These are phyloP conservation scores for Eupithecia insigniata DNA, from an alignment of 2,888 invertebrate genomes.

Conservation along the genomic window DNA sequence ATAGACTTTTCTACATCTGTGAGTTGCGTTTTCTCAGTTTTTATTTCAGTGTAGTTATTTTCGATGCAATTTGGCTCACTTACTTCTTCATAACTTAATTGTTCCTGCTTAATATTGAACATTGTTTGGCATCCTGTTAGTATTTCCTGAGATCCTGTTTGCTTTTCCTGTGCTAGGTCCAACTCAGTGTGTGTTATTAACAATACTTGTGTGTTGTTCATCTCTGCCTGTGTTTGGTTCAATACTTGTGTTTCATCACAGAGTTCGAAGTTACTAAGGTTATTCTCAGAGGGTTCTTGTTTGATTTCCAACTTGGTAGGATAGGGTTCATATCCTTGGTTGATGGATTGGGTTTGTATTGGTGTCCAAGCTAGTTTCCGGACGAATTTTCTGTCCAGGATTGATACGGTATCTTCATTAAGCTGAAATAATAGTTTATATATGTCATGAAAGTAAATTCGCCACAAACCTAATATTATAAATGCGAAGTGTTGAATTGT, in stretches of 20 bases:
- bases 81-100: not conserved
- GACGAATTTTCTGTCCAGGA: not conserved
- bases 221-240: not conserved
- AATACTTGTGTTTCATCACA: not conserved
- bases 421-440: conserved; percentile 1
- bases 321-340: not conserved
- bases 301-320: not conserved
- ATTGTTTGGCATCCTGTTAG: not conserved
- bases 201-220: not conserved
- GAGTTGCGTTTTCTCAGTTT: not conserved
- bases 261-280: not conserved
- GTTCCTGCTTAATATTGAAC: not conserved
- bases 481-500: no score
- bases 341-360: not conserved
- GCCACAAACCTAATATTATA: not conserved
- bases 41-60: not conserved
- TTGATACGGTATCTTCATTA: not conserved
- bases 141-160: not conserved
- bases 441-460: not conserved
- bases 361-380: not conserved
- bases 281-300: not conserved
- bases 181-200: not conserved
- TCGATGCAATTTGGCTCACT: not conserved
- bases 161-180: not conserved
- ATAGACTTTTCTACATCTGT: not conserved